Base-by-base conservation (phyloP, 2,797 vertebrate genomes). In the Vultur gryphus region DNA sequence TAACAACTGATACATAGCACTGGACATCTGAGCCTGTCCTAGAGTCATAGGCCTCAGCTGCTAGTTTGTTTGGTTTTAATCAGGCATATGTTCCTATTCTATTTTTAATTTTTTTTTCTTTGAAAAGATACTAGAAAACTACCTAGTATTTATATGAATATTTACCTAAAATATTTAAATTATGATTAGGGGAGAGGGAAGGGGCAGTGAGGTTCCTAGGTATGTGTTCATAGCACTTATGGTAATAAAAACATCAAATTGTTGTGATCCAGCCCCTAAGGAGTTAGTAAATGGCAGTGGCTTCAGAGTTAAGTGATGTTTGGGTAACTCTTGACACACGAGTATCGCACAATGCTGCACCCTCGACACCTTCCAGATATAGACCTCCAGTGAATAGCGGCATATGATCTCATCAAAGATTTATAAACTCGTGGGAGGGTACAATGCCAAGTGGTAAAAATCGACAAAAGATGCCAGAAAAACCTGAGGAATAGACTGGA, bases 331-430 rank as follows among this genome's bases (percentile, higher is more conserved):
- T 11, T 76, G 87, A 33, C 78, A n/a, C 24, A 9, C 0, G 1
- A 52, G 26, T 58, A 69, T 75, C 3, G 6, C 69, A 43, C 6
- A 10, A 8, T 24, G 59, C 81, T 70, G 62, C 46, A 44, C 78
- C 67, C 71, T 37, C 1, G n/a, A 79, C 72, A 94, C 46, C 79
- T 86, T 78, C 72, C 61, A 81, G 49, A 8, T 29, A 54, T 0
- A 61, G 55, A 69, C 37, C 78, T 83, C 31, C 77, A 67, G 59
- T 0, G 0, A 71, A 65, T 28, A 39, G 84, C 2, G 2, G 59
- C 67, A 28, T 37, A 28, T 65, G 82, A 88, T 16, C 85, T 72
- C 84, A 67, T 91, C 61, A 39, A 73, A 86, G 44, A 84, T 75
- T 67, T 54, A 86, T 33, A 24, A 89, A 58, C 64, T 35, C 4